These are phyloP conservation scores for Pelobates fuscus DNA, from an alignment of 2,113 vertebrate genomes.

Conservation along the genomic window DNA sequence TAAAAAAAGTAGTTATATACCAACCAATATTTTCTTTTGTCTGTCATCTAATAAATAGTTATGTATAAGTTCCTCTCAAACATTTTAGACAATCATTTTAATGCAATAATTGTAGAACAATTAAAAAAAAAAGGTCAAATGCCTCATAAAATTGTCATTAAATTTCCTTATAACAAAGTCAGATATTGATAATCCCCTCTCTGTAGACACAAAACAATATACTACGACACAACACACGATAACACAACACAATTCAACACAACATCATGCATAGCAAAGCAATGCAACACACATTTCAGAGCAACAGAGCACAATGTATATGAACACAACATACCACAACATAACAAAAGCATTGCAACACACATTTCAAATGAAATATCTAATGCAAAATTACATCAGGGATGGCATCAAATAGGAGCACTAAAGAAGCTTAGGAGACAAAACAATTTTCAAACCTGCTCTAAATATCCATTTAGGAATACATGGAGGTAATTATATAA, in stretches of 20 bases:
- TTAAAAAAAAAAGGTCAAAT: not conserved
- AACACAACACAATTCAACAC: too few species aligned
- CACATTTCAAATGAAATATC: too few species aligned
- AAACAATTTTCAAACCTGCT: constrained; percentile 62
- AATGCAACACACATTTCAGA: too few species aligned
- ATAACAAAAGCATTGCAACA: too few species aligned
- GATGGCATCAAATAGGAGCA: not conserved
- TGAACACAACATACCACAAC: too few species aligned
- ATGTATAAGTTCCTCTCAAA: not conserved
- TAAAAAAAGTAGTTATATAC: too few species aligned
- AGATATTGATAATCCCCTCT: not conserved
- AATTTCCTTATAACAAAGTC: not conserved
- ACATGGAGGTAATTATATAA: constrained; percentile 73
- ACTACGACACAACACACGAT: too few species aligned
- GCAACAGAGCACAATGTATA: too few species aligned
- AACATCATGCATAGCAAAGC: too few species aligned
- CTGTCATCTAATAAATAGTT: too few species aligned
- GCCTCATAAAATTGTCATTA: not conserved
- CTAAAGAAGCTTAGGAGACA: constrained; percentile 20
- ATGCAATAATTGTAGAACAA: not conserved
- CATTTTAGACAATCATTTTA: not conserved
- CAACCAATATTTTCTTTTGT: too few species aligned
- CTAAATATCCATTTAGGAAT: constrained; percentile 72
- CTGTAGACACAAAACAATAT: too few species aligned
- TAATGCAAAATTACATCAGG: not conserved